Evolutionary conservation across 2,888 invertebrate species (phyloP), one percentile per base, ranked within the genome.

Genomic region (Callosobruchus maculatus): DNA sequence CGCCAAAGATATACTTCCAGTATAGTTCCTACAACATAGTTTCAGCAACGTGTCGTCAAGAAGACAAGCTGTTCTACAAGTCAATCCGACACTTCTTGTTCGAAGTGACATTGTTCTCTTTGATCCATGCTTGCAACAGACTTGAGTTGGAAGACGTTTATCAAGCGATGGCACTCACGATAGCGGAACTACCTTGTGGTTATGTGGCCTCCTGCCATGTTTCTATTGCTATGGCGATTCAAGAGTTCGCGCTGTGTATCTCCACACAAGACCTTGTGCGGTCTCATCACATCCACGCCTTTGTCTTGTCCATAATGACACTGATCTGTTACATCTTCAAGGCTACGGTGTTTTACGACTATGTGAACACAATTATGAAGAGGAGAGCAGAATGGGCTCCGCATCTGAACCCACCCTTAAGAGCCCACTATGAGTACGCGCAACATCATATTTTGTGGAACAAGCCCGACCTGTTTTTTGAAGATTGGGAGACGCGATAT

Each of bases 401-500:
- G 0, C 91, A 92, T 80, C 83, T 92, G 4, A 92, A 92, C 83
- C 92, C 92, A 0, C 92, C 92, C 0, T 78, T 92, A 66, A 87
- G 88, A 80, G 84, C 87, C 0, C 82, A 83, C 21, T 92, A 92
- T 80, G 86, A 87, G 67, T 89, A 90, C 72, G 89, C 89, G 0
- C 85, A 88, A 20, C 89, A 90, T 79, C 90, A 91, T 74, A 86
- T 91, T 0, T 86, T 89, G 0, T 91, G 90, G 90, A 88, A 91
- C 79, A 91, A 91, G 74, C 89, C 90, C 0, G 90, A 91, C 5
- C 83, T 92, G 20, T 92, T 91, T 81, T 91, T 92, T 75, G 89
- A 91, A 76, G 91, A 92, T 80, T 92, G 92, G 92, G 91, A 92
- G 81, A 87, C 90, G 2, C 88, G 92, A 49, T 92, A 90, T 77